Base-by-base conservation (phyloP, 2,888 invertebrate genomes). In the Trachelus troglodyta region DNA sequence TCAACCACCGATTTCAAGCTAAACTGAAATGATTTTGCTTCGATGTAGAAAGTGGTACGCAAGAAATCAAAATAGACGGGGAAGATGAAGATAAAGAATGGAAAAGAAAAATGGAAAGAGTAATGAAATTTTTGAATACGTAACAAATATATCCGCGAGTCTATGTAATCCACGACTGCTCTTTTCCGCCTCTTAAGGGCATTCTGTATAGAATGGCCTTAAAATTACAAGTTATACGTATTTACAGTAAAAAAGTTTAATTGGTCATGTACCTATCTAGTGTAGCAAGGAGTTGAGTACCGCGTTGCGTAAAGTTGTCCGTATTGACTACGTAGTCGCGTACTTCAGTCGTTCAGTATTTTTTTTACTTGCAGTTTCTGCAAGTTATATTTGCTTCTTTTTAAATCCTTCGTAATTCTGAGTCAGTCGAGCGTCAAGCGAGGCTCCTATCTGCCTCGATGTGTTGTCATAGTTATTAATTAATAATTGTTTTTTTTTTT, bases 221-320 rank as follows among this genome's bases (percentile, higher is more conserved):
- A 86, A 87, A 90, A 91, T 90, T 89, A 90, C 89, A 87, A 90
- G 87, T 88, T 89, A 88, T 88, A 88, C 88, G 88, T 91, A 91
- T 91, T 90, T 91, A 91, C 91, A 91, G 91, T 91, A 90, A 90
- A 91, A 91, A 91, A 90, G 87, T 89, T 90, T 82, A 89, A 90
- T 90, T 90, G 88, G 90, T 91, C 90, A 88, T 90, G 88, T 88
- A 88, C 84, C 88, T 89, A 89, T 85, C 87, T 87, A 89, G 82
- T 84, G 85, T 88, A 87, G 87, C 87, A 85, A 86, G 84, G 84
- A 87, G 86, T 80, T 83, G 85, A 88, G 87, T 89, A 90, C 86
- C 89, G 87, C 87, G 87, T 90, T 87, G 87, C 87, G 87, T 90
- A 87, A 86, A 82, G 88, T 89, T 89, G 88, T 89, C 89, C 82